Base-by-base conservation (phyloP, 2,113 vertebrate species). In the Speoplatyrhinus poulsoni region DNA sequence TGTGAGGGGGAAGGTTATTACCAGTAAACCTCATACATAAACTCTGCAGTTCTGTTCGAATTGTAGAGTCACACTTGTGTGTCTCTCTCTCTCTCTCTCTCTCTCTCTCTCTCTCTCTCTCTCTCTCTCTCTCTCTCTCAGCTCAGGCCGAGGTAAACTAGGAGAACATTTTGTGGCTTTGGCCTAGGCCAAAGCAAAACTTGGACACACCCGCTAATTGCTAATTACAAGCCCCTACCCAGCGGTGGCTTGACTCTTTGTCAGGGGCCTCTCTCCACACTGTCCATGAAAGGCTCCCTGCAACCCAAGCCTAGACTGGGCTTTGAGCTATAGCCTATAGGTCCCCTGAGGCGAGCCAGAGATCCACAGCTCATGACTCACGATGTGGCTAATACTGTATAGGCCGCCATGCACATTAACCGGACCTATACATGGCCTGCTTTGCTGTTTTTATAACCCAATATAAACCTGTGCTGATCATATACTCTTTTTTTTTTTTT, bases 111-210 rank as follows among this genome's bases (percentile, higher is more conserved):
- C 52, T 16, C 49, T 15, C 10, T 52, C 49, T 52, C 49, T 15
- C 52, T 16, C 52, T 53, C 52, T n/a, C 52, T n/a, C 15, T n/a
- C 52, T 67, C 77, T 75, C 75, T 81, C 76, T 85, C 85, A 82
- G 88, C 91, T 85, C 83, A 77, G 88, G 75, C 77, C 77, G 77
- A 63, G 81, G 83, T 91, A 92, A 91, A 91, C 84, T 84, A 82
- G 82, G 69, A 92, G 90, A 92, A 93, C 91, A 90, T 93, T 91
- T 92, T 89, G 93, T 90, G 92, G 93, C 76, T 93, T 93, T 93
- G 90, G 92, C 90, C 65, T 47, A 50, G 69, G 70, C 82, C 79
- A 75, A 85, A 90, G 90, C 78, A 88, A 91, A 92, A 91, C 89
- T 89, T 92, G 90, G 91, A 93, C 88, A 88, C 86, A 80, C 87